Evolutionary conservation across 1,140 invertebrate genomes (phyloP).

Genomic region (Eulimnadia texana): DNA sequence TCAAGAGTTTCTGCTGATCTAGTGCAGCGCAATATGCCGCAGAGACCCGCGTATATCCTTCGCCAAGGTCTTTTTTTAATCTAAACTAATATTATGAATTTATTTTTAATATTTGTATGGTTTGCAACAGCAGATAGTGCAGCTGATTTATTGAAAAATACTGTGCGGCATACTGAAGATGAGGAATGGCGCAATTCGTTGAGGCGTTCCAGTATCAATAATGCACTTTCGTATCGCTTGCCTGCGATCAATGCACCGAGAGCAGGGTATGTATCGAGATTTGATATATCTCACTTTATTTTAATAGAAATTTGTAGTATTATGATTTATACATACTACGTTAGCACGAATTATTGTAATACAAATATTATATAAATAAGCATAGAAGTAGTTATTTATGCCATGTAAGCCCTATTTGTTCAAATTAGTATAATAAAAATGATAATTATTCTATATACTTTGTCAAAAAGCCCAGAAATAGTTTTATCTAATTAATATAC

Average conservation of each 20-base stretch:
- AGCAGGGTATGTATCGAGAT: not conserved
- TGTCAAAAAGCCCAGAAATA: not conserved
- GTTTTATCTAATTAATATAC: no score
- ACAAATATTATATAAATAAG: not conserved
- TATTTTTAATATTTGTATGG: not conserved
- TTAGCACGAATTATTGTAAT: not conserved
- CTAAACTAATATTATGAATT: not conserved
- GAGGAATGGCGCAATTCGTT: slow-evolving; percentile 6
- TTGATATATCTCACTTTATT: not conserved
- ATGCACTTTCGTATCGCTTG: not conserved
- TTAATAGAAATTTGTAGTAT: not conserved
- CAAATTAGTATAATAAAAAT: not conserved
- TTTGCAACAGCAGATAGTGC: not conserved
- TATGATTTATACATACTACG: not conserved
- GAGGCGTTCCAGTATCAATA: not conserved
- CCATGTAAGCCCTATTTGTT: not conserved
- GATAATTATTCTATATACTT: not conserved
- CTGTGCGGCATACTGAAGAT: not conserved
- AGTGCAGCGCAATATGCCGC: not conserved
- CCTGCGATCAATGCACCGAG: slow-evolving; percentile 3
- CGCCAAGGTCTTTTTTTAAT: not conserved
- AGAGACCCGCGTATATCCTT: not conserved
- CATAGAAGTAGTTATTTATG: not conserved
- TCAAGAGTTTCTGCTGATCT: not conserved
- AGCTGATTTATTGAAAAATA: not conserved